A percentile compares a stretch with the other conserved stretches of the same genome.
Conservation (phyloP, 2,113 vertebrate species). For the Accipiter cooperii region DNA sequence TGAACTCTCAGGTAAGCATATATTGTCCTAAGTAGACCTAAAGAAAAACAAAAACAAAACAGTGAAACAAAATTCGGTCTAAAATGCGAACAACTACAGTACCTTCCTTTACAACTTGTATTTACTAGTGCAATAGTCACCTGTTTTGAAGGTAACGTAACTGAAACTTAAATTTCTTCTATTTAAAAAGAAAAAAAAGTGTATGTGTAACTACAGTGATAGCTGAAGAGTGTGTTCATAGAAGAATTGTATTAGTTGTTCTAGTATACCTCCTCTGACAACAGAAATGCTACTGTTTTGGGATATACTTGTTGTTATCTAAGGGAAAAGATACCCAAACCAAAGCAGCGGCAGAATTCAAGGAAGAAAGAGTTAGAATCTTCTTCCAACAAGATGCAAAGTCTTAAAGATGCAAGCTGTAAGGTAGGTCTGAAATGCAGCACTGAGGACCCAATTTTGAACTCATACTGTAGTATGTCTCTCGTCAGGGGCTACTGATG, state of each 20-base stretch:
- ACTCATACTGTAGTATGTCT: slow-evolving; percentile 5
- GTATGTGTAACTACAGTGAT: not conserved
- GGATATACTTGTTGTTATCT: not conserved
- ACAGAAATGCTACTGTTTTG: not conserved
- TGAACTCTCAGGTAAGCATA: not conserved
- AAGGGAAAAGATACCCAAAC: not conserved
- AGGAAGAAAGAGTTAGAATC: not conserved
- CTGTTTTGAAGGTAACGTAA: not conserved
- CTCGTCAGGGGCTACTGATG: slow-evolving; percentile 11
- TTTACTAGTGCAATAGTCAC: not conserved
- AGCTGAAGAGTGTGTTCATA: not conserved
- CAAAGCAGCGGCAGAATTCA: not conserved
- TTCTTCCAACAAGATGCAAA: not conserved
- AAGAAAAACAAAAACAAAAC: not conserved
- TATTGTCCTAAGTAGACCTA: not conserved
- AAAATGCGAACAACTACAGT: not conserved
- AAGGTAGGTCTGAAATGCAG: slow-evolving; percentile 14
- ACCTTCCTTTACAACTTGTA: not conserved
- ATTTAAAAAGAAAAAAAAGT: not conserved
- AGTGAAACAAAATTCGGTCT: not conserved
- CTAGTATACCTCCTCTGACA: not conserved
- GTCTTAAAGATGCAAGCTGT: not conserved
- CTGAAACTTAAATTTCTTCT: not conserved
- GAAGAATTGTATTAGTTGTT: not conserved
- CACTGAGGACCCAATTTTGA: slow-evolving; percentile 11